A percentile compares a stretch with the other conserved stretches of the same genome.
phyloP scores from a whole-genome alignment of 2,888 invertebrate species.

The Melieria picta region DNA sequence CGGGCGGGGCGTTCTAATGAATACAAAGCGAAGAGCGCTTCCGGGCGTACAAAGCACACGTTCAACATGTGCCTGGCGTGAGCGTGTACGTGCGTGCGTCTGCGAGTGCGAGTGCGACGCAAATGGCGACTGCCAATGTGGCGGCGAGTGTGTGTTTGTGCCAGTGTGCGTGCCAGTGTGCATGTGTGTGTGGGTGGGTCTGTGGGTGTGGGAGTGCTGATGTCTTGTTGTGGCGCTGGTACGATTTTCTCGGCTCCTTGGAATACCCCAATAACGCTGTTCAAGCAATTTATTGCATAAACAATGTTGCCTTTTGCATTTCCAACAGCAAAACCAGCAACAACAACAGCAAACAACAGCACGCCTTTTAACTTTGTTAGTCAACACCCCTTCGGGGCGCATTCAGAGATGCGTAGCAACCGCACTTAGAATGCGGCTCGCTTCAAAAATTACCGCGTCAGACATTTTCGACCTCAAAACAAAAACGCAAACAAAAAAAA shows the following conservation, averaged over 20 bases:
- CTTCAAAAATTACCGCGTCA: constrained; percentile 47
- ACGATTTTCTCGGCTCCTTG: not conserved
- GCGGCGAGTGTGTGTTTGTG: constrained; percentile 1
- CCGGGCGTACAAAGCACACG: constrained; percentile 13
- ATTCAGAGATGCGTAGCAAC: not conserved
- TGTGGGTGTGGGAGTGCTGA: not conserved
- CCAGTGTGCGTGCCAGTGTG: not conserved
- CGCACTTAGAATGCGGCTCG: constrained; percentile 36
- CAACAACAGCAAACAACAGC: not conserved
- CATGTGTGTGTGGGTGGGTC: not conserved
- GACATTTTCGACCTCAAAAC: constrained; percentile 17
- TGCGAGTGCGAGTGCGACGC: not conserved
- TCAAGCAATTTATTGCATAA: constrained; percentile 22
- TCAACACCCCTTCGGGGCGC: no score
- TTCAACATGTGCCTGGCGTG: constrained; percentile 6
- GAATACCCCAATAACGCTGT: constrained; percentile 8
- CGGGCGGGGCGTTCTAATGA: constrained; percentile 21
- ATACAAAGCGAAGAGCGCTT: constrained; percentile 30
- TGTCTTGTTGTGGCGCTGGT: not conserved
- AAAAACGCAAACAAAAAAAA: not conserved
- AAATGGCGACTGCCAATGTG: not conserved
- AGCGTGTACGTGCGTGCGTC: not conserved
- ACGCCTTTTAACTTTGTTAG: no score
- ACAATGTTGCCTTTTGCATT: not conserved
- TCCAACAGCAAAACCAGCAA: not conserved